Percentiles rank a stretch among this genome's conserved stretches.
Conservation (phyloP, 2,113 vertebrate genomes). For the Petrocephalus zakoni region DNA sequence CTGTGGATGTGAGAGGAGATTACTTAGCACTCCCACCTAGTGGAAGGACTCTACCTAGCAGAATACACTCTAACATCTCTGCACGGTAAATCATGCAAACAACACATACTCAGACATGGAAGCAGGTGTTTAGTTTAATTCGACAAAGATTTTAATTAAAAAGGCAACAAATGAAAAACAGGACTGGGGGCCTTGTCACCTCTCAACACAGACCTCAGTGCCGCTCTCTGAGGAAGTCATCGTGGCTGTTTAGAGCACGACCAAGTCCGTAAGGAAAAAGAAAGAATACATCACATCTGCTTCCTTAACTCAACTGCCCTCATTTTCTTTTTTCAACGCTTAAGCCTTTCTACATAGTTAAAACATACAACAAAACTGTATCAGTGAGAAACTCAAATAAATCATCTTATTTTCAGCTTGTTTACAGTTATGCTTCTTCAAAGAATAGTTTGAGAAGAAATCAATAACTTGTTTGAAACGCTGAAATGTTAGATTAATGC, state of each 20-base stretch:
- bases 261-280: not conserved
- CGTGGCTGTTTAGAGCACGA: not conserved
- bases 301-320: not conserved
- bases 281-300: not conserved
- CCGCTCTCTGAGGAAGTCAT: not conserved
- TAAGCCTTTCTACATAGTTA: not conserved
- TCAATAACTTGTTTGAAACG: not conserved
- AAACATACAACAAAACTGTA: not conserved
- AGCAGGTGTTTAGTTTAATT: conserved; percentile 5
- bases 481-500: not conserved
- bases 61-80: not conserved
- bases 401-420: not conserved
- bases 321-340: not conserved
- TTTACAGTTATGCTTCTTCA: not conserved
- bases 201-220: not conserved
- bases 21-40: conserved; percentile 44
- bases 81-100: not conserved
- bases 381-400: not conserved
- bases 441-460: not conserved
- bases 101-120: not conserved
- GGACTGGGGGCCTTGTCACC: not conserved
- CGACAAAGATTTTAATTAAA: not conserved
- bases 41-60: conserved; percentile 25
- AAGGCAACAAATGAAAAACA: not conserved
- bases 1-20: not conserved